Percentiles rank a stretch among this genome's conserved stretches.
Conservation (phyloP, 2,113 vertebrate species). For the Marcusenius ussheri region DNA sequence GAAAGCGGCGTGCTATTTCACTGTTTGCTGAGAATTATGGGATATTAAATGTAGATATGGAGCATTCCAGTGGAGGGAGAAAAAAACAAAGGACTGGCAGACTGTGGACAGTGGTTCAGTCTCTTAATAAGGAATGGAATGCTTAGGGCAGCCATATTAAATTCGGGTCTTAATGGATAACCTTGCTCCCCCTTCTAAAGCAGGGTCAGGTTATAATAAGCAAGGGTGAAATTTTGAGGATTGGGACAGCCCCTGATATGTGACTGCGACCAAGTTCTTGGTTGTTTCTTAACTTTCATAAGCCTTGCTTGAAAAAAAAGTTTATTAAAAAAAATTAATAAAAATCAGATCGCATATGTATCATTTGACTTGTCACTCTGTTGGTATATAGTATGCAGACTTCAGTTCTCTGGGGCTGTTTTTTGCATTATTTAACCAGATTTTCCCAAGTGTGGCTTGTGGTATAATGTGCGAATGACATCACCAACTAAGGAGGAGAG, state of each 20-base stretch:
- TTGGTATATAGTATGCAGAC: not conserved
- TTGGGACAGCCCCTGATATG: not conserved
- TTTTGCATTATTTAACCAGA: not conserved
- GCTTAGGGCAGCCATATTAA: not conserved
- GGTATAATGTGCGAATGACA: not conserved
- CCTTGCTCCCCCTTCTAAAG: not conserved
- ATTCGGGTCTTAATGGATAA: slow-evolving; percentile 3
- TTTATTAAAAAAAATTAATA: not conserved
- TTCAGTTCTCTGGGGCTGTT: not conserved
- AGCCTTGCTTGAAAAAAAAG: not conserved
- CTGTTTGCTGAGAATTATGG: not conserved
- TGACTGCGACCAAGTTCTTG: not conserved
- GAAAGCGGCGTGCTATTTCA: not conserved
- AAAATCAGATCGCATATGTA: not conserved
- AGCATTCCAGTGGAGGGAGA: not conserved
- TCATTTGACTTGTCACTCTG: not conserved
- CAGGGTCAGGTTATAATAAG: not conserved
- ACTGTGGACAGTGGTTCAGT: not conserved
- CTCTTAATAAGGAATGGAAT: slow-evolving; percentile 1
- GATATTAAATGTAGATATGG: not conserved
- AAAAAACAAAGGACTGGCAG: not conserved
- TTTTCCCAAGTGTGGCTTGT: not conserved
- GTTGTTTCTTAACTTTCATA: not conserved
- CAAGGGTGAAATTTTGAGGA: not conserved
- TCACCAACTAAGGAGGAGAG: not conserved